phyloP scores from a whole-genome alignment of 2,113 vertebrate genomes.

The rabbit (Oryctolagus cuniculus) region DNA sequence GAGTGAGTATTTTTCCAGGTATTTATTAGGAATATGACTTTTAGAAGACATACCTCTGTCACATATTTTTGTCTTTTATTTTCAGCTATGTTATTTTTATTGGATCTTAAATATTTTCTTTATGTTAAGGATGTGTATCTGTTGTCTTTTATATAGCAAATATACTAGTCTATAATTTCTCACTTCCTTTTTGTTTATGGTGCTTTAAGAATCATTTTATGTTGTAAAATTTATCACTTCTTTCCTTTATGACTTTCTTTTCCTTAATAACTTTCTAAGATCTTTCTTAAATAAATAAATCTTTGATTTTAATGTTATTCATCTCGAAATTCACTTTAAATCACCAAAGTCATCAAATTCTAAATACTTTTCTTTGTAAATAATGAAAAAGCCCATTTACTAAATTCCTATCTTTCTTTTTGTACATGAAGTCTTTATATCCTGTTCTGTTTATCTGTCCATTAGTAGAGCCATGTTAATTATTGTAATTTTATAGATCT shows the following conservation, averaged over 20 bases:
- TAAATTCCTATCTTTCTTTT: background rate
- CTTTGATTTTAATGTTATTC: conserved; percentile 14
- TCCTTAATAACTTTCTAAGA: background rate
- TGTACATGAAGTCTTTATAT: background rate
- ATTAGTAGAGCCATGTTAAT: background rate
- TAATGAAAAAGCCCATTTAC: background rate
- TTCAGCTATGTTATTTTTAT: background rate
- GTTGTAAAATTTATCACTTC: background rate
- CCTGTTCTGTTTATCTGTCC: background rate
- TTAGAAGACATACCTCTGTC: conserved; percentile 24
- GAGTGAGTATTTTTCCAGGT: background rate
- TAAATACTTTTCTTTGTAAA: background rate
- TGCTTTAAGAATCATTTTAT: background rate
- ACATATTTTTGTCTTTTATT: background rate
- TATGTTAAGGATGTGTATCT: background rate
- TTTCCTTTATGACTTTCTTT: background rate
- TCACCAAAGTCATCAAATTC: background rate
- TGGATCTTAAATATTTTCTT: conserved; percentile 23
- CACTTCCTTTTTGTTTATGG: background rate
- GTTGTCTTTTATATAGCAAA: background rate
- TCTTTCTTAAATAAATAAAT: background rate
- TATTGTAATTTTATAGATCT: background rate
- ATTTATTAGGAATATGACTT: background rate
- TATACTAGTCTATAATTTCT: background rate
- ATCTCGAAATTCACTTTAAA: conserved; percentile 10